A percentile compares a stretch with the other conserved stretches of the same genome.
Conservation (phyloP, 2,113 vertebrate genomes). For the Pluvianellus socialis region DNA sequence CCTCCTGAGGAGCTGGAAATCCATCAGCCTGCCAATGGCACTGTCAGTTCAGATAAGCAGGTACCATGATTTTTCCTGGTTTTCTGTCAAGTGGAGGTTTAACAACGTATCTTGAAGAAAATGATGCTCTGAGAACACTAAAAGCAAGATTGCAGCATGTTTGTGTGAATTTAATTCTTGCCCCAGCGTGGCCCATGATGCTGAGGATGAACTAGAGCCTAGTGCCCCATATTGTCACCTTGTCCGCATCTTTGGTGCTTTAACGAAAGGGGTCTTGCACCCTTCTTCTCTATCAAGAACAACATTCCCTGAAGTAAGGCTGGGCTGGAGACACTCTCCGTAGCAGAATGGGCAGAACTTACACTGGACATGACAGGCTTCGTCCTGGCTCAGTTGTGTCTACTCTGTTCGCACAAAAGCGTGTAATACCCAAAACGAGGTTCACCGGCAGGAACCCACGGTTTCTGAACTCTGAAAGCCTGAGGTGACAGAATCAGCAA, state of each 20-base stretch:
- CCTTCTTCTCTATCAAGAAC: neutral
- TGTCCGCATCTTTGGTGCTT: neutral
- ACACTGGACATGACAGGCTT: neutral
- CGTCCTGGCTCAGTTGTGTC: rapidly evolving
- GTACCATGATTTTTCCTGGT: neutral
- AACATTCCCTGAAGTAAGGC: neutral
- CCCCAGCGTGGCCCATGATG: neutral
- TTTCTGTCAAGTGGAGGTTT: neutral
- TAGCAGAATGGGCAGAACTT: neutral
- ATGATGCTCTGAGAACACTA: neutral
- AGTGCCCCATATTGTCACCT: too few relatives aligned
- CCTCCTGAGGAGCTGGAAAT: neutral
- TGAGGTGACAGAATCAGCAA: neutral
- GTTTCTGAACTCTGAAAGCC: neutral
- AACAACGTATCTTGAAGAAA: neutral
- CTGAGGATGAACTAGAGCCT: neutral
- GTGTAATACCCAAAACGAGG: neutral
- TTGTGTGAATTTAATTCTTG: neutral
- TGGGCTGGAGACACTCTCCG: neutral
- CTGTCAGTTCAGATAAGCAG: neutral
- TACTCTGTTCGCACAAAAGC: neutral
- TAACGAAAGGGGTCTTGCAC: neutral
- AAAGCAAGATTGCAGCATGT: neutral
- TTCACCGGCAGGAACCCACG: neutral
- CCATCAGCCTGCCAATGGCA: neutral